phyloP scores from a whole-genome alignment of 2,113 vertebrate genomes.

The Pipa parva region DNA sequence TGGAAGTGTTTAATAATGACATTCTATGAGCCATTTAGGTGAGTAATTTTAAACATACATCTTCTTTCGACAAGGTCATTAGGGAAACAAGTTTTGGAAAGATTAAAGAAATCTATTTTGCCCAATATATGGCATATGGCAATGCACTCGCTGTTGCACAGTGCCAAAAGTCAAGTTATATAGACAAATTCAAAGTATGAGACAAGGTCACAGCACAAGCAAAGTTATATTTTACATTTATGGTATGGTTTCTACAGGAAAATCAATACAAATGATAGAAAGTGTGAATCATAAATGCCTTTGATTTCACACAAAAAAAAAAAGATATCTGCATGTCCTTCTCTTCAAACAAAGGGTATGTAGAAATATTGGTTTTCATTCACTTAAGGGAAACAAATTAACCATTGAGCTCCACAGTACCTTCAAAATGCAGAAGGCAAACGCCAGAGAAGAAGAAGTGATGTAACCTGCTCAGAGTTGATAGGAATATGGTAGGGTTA shows the following conservation, averaged over 20 bases:
- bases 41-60: conserved; percentile 36
- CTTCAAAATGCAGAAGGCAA: too few relatives aligned
- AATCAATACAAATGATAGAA: conserved; percentile 41
- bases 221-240: conserved; percentile 33
- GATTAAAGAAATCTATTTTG: conserved; percentile 38
- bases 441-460: too few relatives aligned
- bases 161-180: conserved; percentile 41
- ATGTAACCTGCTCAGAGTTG: too few relatives aligned
- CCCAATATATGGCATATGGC: conserved; percentile 37
- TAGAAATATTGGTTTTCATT: conserved; percentile 3
- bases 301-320: neutral
- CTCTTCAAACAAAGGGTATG: neutral
- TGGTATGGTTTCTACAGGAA: conserved; percentile 37
- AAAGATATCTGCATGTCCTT: conserved; percentile 30
- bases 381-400: too few relatives aligned
- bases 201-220: conserved; percentile 31
- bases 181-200: conserved; percentile 23
- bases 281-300: conserved; percentile 25
- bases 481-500: too few relatives aligned
- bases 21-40: conserved; percentile 27
- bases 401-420: too few relatives aligned
- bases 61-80: conserved; percentile 30
- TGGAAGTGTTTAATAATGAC: conserved; percentile 19
- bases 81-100: conserved; percentile 35
- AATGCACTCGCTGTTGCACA: conserved; percentile 10